Evolutionary conservation across 23 tunicate species (phyloP).

Genomic region (Clavelina lepadiformis): DNA sequence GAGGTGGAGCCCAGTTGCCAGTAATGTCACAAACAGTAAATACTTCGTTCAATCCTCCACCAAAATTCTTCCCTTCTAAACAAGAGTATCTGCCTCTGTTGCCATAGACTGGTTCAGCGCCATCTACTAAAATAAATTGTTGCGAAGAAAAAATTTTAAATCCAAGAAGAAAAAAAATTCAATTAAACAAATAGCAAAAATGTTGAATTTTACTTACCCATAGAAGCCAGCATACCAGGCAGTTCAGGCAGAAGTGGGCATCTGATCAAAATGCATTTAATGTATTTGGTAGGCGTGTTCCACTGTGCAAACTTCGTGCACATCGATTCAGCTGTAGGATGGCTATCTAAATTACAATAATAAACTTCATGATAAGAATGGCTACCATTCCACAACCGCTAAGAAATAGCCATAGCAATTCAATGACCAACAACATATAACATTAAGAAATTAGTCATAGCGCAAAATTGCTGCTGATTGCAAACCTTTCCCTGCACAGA

Average conservation of each 20-base stretch:
- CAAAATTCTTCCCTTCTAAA: slow-evolving; percentile 35
- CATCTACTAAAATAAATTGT: slow-evolving; percentile 1
- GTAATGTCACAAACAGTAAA: slow-evolving; percentile 36
- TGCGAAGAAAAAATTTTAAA: too few species aligned
- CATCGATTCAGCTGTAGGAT: slow-evolving; percentile 7
- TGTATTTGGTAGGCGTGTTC: slow-evolving; percentile 20
- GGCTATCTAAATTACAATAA: slow-evolving; percentile 36
- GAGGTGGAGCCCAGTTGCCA: slow-evolving; percentile 69
- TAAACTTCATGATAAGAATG: too few species aligned
- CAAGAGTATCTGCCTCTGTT: slow-evolving; percentile 43
- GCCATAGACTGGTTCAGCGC: slow-evolving; percentile 9
- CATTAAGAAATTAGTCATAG: too few species aligned
- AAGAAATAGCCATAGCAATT: too few species aligned
- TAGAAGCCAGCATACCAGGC: slow-evolving; percentile 11
- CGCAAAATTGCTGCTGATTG: too few species aligned
- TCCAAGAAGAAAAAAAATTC: too few species aligned
- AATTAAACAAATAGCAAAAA: too few species aligned
- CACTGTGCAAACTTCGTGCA: slow-evolving; percentile 45
- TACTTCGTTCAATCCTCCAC: slow-evolving; percentile 20
- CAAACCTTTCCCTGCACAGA: too few species aligned
- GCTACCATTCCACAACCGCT: too few species aligned
- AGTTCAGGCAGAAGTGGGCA: slow-evolving; percentile 36
- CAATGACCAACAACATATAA: too few species aligned
- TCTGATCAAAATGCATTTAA: slow-evolving; percentile 19
- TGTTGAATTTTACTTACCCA: too few species aligned